Base-by-base conservation (phyloP, 2,113 vertebrate species). In the Oreochromis aureus region DNA sequence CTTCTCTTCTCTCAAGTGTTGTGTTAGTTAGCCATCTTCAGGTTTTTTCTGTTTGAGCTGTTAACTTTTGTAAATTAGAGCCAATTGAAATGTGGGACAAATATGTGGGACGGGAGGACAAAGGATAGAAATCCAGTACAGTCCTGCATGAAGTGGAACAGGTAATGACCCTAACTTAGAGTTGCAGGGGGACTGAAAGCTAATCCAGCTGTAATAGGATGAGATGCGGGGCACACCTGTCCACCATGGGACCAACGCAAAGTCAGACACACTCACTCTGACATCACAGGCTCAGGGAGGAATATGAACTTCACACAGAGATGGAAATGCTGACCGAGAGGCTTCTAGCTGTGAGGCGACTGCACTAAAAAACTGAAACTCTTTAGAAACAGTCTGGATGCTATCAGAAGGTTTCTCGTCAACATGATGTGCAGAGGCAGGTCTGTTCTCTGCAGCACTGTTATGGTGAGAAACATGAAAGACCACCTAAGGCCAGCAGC, bases 331-430 rank as follows among this genome's bases (percentile, higher is more conserved):
- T 51, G 41, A 51, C 44, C 2, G 2, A 78, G 10, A 30, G 10
- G 6, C 10, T 32, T 78, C 16, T 0, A 13, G 10, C 44, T 3
- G 10, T 78, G 0, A 78, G 24, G 44, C 24, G 6, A 32, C 71
- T n/a, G 71, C 46, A 51, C 4, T 51, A n/a, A 32, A 13, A 27
- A 13, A 8, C 46, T n/a, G 46, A 53, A 39, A 53, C 27, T 4
- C 27, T 78, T 32, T n/a, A 12, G 16, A 12, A 32, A 4, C 27
- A n/a, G 46, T 5, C 46, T 0, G 18, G 73, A 1, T 53, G 73
- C 13, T 51, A 32, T 32, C 10, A 4, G 46, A 12, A 32, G 36
- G 10, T 59, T 59, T 81, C 55, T 8, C 2, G 1, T 81, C 9
- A 46, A 19, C 16, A 4, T 2, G 22, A 59, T 36, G 22, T 59